phyloP scores from a whole-genome alignment of 1,140 invertebrate species.

The Drosophila lacertosa region DNA sequence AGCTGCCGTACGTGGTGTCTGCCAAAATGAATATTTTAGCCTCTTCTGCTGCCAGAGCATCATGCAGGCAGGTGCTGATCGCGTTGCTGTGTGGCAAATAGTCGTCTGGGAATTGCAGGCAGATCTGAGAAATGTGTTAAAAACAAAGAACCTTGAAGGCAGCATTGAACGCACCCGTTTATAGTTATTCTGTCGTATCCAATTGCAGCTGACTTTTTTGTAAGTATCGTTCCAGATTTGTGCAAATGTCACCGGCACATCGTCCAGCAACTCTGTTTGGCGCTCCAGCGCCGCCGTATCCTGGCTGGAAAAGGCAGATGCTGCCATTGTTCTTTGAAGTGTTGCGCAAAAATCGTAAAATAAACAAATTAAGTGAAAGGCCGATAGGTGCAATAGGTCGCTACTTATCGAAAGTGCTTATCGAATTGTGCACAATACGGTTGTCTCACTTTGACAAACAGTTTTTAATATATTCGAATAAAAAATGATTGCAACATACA shows the following conservation, averaged over 20 bases:
- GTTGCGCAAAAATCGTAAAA: slow-evolving; percentile 36
- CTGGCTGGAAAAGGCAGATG: slow-evolving; percentile 72
- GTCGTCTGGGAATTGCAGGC: slow-evolving; percentile 95
- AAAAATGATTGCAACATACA: not conserved
- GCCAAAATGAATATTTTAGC: slow-evolving; percentile 92
- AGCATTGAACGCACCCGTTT: slow-evolving; percentile 86
- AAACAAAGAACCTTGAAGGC: not conserved
- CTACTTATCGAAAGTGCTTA: not conserved
- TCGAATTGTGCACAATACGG: not conserved
- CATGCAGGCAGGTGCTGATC: slow-evolving; percentile 88
- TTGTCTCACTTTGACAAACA: slow-evolving; percentile 7
- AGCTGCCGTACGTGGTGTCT: slow-evolving; percentile 97
- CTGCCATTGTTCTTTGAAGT: slow-evolving; percentile 41
- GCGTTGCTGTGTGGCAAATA: slow-evolving; percentile 89
- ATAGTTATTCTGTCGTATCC: slow-evolving; percentile 88
- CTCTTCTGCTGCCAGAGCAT: slow-evolving; percentile 34
- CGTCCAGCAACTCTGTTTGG: slow-evolving; percentile 44
- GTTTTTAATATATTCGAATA: not conserved
- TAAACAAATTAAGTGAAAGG: slow-evolving; percentile 45
- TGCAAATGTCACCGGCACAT: slow-evolving; percentile 43
- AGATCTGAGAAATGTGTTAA: slow-evolving; percentile 87
- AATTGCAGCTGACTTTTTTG: slow-evolving; percentile 86
- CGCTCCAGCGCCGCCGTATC: slow-evolving; percentile 71
- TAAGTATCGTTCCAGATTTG: slow-evolving; percentile 85
- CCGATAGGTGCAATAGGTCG: not conserved